Base-by-base conservation (phyloP, 2,113 vertebrate species). In the Pachyramphus minor region DNA sequence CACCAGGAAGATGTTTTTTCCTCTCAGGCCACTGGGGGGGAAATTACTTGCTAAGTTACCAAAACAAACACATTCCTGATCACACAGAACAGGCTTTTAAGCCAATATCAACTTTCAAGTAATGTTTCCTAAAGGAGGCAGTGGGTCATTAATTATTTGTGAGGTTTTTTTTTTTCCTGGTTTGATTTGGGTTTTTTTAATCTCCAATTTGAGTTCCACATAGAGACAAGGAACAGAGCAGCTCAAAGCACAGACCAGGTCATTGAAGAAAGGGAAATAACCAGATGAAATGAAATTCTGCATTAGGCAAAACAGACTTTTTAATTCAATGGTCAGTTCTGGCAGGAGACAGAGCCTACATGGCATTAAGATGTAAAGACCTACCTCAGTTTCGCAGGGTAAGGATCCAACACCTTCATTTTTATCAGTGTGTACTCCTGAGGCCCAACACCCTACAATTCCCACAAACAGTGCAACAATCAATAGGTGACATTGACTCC, bases 401-500 rank as follows among this genome's bases (percentile, higher is more conserved):
- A 99, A 14, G 99, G 99, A 42, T 99, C 99, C 49, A 99, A 95
- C 33, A 99, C 97, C 97, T 99, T 99, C 98, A 99, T 98, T 98
- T 99, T 99, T 91, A 99, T 97, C 35, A 99, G 98, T 0, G 99
- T 99, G 76, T 99, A 99, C 94, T 99, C 99, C 80, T 99, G 99
- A 95, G 99, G 99, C 77, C 99, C 99, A 21, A 99, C 98, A 95
- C 99, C 99, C 99, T 99, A 83, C 19, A 83, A 88, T 94, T 58
- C 86, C 89, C 82, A 93, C 31, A 82, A 73, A 95, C 12, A 97
- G 68, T 13, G 42, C 33, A 95, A 81, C 20, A 84, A 69, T 96
- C 31, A 95, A 9, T 41, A 82, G 6, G 28, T 4, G 27, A 50
- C 80, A 82, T 7, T n/a, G 37, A 73, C 47, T 73, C 41, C 11